Base-by-base conservation (phyloP, 2,888 invertebrate genomes). In the Athalia rosae region DNA sequence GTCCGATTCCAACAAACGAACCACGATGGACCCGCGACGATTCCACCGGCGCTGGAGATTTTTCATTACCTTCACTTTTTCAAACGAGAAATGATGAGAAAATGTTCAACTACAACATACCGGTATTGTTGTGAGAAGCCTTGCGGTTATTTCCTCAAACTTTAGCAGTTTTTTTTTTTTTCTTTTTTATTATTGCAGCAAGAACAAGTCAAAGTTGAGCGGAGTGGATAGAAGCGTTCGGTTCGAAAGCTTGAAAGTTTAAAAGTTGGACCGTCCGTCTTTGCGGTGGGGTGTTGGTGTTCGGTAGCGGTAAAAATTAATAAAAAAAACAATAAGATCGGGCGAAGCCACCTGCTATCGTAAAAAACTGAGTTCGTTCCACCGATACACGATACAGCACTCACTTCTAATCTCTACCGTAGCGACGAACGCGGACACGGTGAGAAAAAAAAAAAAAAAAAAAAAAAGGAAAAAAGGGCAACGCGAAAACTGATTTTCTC, bases 1-100 rank as follows among this genome's bases (percentile, higher is more conserved):
- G 71, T 67, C 67, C 50, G 67, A 67, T 67, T 67, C 53, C 53
- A 28, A 11, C 53, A 53, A 67, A n/a, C n/a, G n/a, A n/a, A n/a
- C n/a, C n/a, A n/a, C n/a, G n/a, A n/a, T n/a, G n/a, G n/a, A n/a
- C n/a, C n/a, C n/a, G n/a, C n/a, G n/a, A n/a, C n/a, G n/a, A n/a
- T n/a, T n/a, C 7, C 11, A 50, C 50, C 0, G 0, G 53, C 9
- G n/a, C n/a, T 53, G 9, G 7, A 53, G 28, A 1, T 28, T 2
- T 28, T 28, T 28, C 28, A 28, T 28, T 2, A 28, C 28, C 2
- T 2, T 28, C 28, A 53, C 4, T 11, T 7, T 7, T 6, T 9
- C 3, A 50, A 2, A 50, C 7, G 50, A 50, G 7, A 50, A 50
- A 50, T 28, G 11, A 50, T 50, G 7, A 11, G 50, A 50, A 50